These are phyloP conservation scores for Scortum barcoo DNA, from an alignment of 2,113 vertebrate genomes.

Conservation along the genomic window DNA sequence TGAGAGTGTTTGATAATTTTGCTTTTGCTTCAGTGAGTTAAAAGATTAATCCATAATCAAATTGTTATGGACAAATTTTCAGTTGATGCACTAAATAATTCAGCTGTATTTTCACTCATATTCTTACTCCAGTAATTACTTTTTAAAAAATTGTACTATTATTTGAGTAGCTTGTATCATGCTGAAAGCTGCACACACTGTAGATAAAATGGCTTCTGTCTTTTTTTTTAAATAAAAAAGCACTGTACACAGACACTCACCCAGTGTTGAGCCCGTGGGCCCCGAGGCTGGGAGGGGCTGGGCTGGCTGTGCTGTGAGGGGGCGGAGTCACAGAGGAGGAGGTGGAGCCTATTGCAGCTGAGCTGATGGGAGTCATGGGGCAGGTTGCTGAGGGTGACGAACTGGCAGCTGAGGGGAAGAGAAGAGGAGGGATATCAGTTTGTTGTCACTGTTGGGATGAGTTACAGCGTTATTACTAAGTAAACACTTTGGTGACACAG, in stretches of 20 bases:
- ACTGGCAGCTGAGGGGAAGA: conserved; percentile 82
- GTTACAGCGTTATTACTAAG: conserved; percentile 17
- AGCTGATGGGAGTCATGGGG: conserved; percentile 87
- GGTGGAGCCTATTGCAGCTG: conserved; percentile 82
- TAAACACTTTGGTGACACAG: conserved; percentile 21
- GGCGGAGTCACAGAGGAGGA: conserved; percentile 88
- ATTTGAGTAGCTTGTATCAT: too few species aligned
- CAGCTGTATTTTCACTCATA: not conserved
- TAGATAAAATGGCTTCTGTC: not conserved
- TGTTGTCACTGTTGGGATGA: not conserved
- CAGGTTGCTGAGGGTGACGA: conserved; percentile 86
- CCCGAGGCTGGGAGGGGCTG: conserved; percentile 85
- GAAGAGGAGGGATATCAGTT: conserved; percentile 5
- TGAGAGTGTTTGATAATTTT: not conserved
- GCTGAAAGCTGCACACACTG: not conserved
- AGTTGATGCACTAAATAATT: not conserved
- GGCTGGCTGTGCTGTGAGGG: conserved; percentile 89
- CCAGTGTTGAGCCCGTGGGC: conserved; percentile 86
- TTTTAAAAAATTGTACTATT: too few species aligned
- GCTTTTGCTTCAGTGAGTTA: not conserved
- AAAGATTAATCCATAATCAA: not conserved
- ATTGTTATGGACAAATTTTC: not conserved
- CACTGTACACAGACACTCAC: conserved; percentile 78
- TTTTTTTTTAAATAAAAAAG: not conserved
- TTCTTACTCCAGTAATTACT: not conserved